These are phyloP conservation scores for Glyptemys insculpta DNA, from an alignment of 2,797 vertebrate genomes.

Conservation along the genomic window DNA sequence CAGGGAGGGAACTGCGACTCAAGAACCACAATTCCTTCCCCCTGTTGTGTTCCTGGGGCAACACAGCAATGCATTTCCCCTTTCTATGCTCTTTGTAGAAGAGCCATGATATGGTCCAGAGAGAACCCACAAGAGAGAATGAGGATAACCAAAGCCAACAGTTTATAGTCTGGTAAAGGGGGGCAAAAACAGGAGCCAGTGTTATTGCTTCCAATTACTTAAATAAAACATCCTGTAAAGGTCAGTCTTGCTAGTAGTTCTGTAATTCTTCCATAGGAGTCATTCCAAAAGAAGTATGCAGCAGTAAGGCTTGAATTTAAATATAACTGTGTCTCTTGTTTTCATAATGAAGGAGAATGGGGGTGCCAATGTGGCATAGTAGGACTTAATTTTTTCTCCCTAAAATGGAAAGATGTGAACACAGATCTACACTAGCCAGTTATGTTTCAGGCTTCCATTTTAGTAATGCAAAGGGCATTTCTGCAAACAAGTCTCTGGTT, in stretches of 20 bases:
- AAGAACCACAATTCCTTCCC: neutral
- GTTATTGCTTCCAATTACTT: neutral
- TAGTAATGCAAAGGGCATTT: neutral
- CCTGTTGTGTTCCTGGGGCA: too few relatives aligned
- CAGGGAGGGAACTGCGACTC: neutral
- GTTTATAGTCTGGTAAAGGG: neutral
- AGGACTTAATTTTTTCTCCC: neutral
- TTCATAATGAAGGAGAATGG: neutral
- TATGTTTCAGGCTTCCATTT: neutral
- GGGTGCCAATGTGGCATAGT: too few relatives aligned
- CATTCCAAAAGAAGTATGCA: fast-evolving
- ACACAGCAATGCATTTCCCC: too few relatives aligned
- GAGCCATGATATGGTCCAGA: neutral
- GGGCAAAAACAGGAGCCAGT: neutral
- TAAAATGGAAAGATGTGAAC: fast-evolving
- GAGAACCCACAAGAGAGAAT: neutral
- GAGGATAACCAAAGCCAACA: neutral
- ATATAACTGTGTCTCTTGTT: fast-evolving
- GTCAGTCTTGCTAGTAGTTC: neutral
- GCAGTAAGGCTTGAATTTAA: neutral
- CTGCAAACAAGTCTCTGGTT: neutral
- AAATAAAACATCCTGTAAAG: neutral
- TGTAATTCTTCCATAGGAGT: neutral
- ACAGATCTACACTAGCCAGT: neutral
- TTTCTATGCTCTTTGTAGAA: neutral